Evolutionary conservation across 1,140 invertebrate genomes (phyloP).

Genomic region (Bathynomus jamesi): DNA sequence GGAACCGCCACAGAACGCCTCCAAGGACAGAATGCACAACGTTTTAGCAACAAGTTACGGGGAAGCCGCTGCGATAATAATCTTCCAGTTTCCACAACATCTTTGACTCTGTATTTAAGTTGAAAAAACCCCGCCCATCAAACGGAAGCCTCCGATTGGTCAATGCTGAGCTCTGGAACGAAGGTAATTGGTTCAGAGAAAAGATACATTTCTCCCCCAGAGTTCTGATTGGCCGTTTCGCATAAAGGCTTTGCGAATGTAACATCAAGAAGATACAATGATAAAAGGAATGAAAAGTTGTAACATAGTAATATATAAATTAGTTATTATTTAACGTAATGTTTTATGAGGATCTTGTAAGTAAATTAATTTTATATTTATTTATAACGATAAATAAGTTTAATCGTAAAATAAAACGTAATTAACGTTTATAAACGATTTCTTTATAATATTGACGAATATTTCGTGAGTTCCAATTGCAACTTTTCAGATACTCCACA

Average conservation of each 20-base stretch:
- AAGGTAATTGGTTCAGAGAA: not conserved
- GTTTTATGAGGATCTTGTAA: no score
- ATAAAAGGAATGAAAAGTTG: not conserved
- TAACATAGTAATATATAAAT: not conserved
- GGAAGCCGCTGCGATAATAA: not conserved
- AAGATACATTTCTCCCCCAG: not conserved
- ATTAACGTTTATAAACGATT: no score
- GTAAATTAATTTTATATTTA: no score
- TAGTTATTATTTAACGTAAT: not conserved
- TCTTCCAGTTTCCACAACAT: not conserved
- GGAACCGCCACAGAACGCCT: not conserved
- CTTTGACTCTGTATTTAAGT: not conserved
- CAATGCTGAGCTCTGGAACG: not conserved
- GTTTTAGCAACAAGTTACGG: not conserved
- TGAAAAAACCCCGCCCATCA: not conserved
- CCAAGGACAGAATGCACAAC: not conserved
- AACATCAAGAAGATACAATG: not conserved
- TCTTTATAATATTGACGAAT: no score
- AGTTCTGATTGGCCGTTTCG: not conserved
- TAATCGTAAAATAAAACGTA: no score
- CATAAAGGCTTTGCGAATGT: not conserved
- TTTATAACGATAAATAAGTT: no score
- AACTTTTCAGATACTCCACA: no score
- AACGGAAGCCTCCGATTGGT: not conserved
- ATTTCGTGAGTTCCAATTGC: no score